A percentile compares a stretch with the other conserved stretches of the same genome.
Evolutionary conservation across 2,113 vertebrate species (phyloP).

Genomic region (Brachypteracias leptosomus): DNA sequence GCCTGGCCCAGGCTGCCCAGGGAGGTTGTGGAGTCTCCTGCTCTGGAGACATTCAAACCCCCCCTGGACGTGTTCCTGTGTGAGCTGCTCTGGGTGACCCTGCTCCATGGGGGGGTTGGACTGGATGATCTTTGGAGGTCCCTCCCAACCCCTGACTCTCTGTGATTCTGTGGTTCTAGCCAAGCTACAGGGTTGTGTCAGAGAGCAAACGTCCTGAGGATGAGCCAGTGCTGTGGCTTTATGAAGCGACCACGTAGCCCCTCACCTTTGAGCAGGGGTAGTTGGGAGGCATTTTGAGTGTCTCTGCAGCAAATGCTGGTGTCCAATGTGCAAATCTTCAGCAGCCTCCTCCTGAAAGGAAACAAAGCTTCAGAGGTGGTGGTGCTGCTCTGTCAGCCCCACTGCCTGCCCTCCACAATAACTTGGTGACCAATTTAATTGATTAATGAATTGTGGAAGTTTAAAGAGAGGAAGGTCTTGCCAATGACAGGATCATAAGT

Average conservation of each 20-base stretch:
- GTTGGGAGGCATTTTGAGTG: not conserved
- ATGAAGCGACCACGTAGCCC: not conserved
- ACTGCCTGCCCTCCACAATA: not conserved
- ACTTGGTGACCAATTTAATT: not conserved
- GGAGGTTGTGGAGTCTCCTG: too few species aligned
- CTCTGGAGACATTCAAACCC: too few species aligned
- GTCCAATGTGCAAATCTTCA: too few species aligned
- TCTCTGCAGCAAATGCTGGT: not conserved
- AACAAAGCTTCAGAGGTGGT: not conserved
- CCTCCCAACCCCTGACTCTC: too few species aligned
- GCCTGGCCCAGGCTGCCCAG: too few species aligned
- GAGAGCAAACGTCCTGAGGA: not conserved
- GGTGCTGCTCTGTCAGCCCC: not conserved
- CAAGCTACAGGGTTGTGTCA: not conserved
- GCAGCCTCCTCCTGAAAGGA: not conserved
- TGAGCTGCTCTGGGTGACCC: too few species aligned
- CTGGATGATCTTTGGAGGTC: too few species aligned
- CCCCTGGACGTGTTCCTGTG: too few species aligned
- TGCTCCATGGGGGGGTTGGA: too few species aligned
- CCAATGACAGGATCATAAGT: not conserved
- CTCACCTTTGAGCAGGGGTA: not conserved
- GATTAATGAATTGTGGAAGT: not conserved
- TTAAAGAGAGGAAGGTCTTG: not conserved
- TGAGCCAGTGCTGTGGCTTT: not conserved
- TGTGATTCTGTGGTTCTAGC: too few species aligned